Percentiles rank a stretch among this genome's conserved stretches.
phyloP scores from a whole-genome alignment of 1,140 invertebrate genomes.

The Drosophila sp. region DNA sequence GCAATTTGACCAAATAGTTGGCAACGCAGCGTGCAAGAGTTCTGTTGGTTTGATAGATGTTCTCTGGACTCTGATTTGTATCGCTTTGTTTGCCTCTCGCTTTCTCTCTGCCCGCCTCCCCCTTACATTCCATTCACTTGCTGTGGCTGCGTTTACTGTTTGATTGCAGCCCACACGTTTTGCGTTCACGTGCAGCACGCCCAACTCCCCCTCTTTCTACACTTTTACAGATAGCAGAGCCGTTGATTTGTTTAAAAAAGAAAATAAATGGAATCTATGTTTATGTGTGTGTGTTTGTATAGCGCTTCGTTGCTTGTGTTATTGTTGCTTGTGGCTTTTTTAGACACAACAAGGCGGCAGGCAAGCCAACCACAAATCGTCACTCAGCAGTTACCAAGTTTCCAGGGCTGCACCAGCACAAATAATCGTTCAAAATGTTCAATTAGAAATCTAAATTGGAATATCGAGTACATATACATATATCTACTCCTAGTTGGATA shows the following conservation, averaged over 20 bases:
- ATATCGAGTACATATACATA: background rate
- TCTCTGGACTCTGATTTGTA: conserved; percentile 6
- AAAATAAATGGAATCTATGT: conserved; percentile 36
- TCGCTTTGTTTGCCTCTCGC: background rate
- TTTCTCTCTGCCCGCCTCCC: background rate
- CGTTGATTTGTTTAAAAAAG: conserved; percentile 73
- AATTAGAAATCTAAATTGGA: background rate
- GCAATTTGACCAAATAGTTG: conserved; percentile 44
- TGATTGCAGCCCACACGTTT: conserved; percentile 67
- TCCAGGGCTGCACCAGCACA: conserved; percentile 44
- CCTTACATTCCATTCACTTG: conserved; percentile 49
- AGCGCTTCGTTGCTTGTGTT: conserved; percentile 37
- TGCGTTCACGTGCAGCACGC: conserved; percentile 66
- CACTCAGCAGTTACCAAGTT: conserved; percentile 49
- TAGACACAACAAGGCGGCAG: conserved; percentile 36
- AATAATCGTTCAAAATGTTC: background rate
- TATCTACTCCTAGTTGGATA: conserved; percentile 3
- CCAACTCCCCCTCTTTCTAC: background rate
- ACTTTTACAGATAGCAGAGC: conserved; percentile 33
- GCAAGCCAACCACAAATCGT: conserved; percentile 57
- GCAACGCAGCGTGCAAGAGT: conserved; percentile 33
- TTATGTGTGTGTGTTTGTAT: conserved; percentile 32
- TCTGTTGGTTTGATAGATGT: conserved; percentile 5
- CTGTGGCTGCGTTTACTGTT: conserved; percentile 67
- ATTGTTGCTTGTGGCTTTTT: conserved; percentile 51